phyloP scores from a whole-genome alignment of 2,113 vertebrate genomes.

The Nothocercus nigrocapillus region DNA sequence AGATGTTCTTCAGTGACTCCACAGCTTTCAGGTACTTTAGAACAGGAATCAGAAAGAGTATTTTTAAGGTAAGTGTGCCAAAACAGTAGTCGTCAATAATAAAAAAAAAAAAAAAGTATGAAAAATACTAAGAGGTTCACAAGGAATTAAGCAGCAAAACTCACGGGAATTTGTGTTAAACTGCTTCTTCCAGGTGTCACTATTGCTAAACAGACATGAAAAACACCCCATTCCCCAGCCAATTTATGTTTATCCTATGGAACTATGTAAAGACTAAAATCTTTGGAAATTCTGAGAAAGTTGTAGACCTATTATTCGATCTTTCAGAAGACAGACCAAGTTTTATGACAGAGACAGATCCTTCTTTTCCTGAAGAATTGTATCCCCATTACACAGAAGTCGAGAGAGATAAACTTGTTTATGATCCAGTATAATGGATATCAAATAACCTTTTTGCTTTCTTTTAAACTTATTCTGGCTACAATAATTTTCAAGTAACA shows the following conservation, averaged over 20 bases:
- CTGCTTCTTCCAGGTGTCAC: neutral
- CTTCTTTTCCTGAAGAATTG: neutral
- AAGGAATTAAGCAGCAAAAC: neutral
- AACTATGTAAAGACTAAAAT: neutral
- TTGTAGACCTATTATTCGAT: neutral
- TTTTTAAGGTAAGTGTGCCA: neutral
- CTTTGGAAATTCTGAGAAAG: neutral
- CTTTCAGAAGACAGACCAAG: neutral
- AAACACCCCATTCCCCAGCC: neutral
- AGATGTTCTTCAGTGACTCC: neutral
- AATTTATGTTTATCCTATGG: neutral
- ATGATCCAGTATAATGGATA: neutral
- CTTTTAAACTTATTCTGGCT: neutral
- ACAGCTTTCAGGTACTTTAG: neutral
- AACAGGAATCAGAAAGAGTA: neutral
- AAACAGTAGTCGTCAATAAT: neutral
- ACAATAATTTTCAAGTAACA: neutral
- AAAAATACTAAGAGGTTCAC: neutral
- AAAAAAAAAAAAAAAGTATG: constrained; percentile 1
- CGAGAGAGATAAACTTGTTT: neutral
- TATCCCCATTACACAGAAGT: neutral
- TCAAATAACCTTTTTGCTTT: neutral
- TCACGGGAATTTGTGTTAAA: neutral
- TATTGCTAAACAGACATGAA: neutral
- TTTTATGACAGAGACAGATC: neutral